phyloP scores from a whole-genome alignment of 2,113 vertebrate species.

The Callorhinus ursinus region DNA sequence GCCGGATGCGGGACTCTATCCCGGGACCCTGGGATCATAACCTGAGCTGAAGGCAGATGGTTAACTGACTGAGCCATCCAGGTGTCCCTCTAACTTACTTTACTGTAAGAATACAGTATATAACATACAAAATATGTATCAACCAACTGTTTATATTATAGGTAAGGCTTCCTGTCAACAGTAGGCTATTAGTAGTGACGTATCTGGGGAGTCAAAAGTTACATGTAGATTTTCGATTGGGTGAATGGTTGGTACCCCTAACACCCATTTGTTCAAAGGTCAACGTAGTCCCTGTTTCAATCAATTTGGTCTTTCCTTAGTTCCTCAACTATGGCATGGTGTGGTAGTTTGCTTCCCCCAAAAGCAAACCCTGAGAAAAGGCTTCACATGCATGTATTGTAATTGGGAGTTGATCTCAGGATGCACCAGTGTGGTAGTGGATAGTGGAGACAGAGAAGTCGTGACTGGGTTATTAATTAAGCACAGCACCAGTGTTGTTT shows the following conservation, averaged over 20 bases:
- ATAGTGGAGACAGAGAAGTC: not conserved
- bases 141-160: not conserved
- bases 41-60: not conserved
- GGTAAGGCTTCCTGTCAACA: not conserved
- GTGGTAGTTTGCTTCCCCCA: not conserved
- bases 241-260: not conserved
- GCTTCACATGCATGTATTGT: not conserved
- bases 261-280: not conserved
- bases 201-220: not conserved
- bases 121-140: not conserved
- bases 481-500: not conserved
- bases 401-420: not conserved
- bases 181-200: not conserved
- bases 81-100: not conserved
- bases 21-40: not conserved
- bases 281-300: not conserved
- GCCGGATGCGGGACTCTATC: not conserved
- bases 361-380: not conserved
- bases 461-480: too few relatives aligned
- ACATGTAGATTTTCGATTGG: not conserved
- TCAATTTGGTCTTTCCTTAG: not conserved
- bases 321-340: not conserved
- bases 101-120: not conserved
- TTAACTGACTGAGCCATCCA: not conserved
- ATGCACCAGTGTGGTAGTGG: not conserved